Percentiles rank a stretch among this genome's conserved stretches.
These are phyloP conservation scores for Schizaphis graminum DNA, from an alignment of 2,888 invertebrate genomes.

Conservation along the genomic window DNA sequence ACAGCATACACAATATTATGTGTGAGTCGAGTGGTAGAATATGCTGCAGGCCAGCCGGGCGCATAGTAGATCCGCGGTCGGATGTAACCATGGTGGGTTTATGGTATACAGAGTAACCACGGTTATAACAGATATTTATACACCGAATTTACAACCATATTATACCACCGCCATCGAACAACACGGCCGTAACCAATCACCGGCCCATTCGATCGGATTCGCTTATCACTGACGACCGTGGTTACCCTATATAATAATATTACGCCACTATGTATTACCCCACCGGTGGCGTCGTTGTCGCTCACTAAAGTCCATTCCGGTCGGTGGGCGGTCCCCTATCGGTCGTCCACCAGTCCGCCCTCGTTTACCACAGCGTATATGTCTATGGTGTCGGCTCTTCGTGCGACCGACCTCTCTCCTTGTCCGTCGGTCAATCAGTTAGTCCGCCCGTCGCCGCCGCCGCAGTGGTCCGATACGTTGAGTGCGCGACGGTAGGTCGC, in stretches of 20 bases:
- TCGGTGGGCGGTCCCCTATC: not conserved
- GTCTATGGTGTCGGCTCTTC: not conserved
- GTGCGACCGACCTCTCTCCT: not conserved
- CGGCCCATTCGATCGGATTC: not conserved
- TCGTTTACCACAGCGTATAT: not conserved
- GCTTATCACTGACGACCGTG: conserved; percentile 8
- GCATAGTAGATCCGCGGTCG: no score
- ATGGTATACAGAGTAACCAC: not conserved
- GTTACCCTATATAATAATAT: not conserved
- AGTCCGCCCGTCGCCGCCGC: not conserved
- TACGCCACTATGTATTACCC: not conserved
- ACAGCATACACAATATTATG: not conserved
- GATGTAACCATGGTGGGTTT: no score
- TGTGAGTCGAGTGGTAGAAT: no score
- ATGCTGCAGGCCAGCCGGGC: no score
- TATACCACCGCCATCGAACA: not conserved
- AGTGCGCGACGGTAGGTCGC: not conserved
- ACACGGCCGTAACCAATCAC: not conserved
- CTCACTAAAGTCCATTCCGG: not conserved
- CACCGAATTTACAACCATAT: not conserved
- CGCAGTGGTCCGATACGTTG: conserved; percentile 8
- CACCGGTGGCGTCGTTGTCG: not conserved
- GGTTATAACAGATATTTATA: not conserved
- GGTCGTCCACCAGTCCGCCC: not conserved
- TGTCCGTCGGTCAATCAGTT: not conserved